phyloP scores from a whole-genome alignment of 2,797 vertebrate genomes.

The Ptychobarbus kaznakovi region DNA sequence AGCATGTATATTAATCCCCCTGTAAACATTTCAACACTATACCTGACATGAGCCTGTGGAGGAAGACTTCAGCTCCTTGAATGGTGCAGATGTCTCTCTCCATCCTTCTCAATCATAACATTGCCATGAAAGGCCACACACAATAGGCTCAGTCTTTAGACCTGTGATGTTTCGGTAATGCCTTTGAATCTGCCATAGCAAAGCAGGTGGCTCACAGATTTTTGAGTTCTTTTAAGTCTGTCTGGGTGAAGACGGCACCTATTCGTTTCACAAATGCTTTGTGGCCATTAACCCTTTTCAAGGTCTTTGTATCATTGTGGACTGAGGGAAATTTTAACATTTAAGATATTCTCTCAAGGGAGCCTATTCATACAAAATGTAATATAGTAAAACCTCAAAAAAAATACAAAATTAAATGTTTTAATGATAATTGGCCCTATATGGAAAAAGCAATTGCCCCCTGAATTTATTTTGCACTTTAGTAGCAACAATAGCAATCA shows the following conservation, averaged over 20 bases:
- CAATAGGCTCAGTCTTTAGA: slow-evolving; percentile 76
- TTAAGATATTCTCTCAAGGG: slow-evolving; percentile 70
- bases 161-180: slow-evolving; percentile 78
- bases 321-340: slow-evolving; percentile 78
- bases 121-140: slow-evolving; percentile 78
- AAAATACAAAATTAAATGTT: neutral
- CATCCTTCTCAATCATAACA: slow-evolving; percentile 76
- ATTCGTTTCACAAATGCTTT: slow-evolving; percentile 68
- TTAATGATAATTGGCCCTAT: neutral
- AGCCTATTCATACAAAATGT: neutral
- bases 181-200: slow-evolving; percentile 73
- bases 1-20: neutral
- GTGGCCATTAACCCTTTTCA: slow-evolving; percentile 78
- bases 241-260: slow-evolving; percentile 68
- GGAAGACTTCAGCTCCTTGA: slow-evolving; percentile 75
- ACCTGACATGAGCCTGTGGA: slow-evolving; percentile 41
- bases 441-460: neutral
- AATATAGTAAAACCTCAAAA: neutral
- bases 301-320: slow-evolving; percentile 78
- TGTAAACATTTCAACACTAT: neutral
- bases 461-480: neutral
- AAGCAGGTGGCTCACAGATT: slow-evolving; percentile 80
- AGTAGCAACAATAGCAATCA: neutral
- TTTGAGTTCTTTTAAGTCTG: slow-evolving; percentile 74
- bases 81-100: slow-evolving; percentile 81